A percentile compares a stretch with the other conserved stretches of the same genome.
phyloP scores from a whole-genome alignment of 2,888 invertebrate species.

The Rhagonycha lutea region DNA sequence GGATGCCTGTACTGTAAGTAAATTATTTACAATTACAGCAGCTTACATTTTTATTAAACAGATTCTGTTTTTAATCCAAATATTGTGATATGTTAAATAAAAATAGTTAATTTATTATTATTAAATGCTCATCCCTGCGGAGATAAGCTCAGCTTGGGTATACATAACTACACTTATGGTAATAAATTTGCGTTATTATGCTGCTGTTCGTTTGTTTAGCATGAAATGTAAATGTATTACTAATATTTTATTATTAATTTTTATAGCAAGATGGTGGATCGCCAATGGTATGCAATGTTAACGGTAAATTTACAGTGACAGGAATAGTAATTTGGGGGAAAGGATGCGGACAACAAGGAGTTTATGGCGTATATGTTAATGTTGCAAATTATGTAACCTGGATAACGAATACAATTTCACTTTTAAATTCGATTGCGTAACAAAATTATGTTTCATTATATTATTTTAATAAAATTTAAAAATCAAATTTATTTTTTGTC shows the following conservation, averaged over 20 bases:
- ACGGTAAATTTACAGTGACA: conserved; percentile 62
- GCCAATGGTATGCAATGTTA: conserved; percentile 65
- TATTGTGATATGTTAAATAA: not conserved
- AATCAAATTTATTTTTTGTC: not conserved
- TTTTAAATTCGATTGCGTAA: conserved; percentile 3
- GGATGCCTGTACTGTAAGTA: conserved; percentile 49
- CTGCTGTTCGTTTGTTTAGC: not conserved
- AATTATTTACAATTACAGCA: not conserved
- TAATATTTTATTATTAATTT: not conserved
- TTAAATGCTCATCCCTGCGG: not conserved
- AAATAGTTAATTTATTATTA: not conserved
- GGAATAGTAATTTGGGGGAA: conserved; percentile 78
- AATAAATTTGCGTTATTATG: not conserved
- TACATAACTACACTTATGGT: not conserved
- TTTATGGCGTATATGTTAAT: conserved; percentile 80
- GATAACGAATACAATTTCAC: conserved; percentile 54
- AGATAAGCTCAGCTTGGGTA: not conserved
- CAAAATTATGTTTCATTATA: not conserved
- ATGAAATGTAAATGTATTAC: not conserved
- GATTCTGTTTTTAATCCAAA: not conserved
- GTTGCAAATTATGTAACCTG: conserved; percentile 69
- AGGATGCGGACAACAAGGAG: conserved; percentile 69
- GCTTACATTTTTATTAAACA: not conserved
- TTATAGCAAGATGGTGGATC: conserved; percentile 75
- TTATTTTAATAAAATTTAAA: not conserved